Percentiles rank a stretch among this genome's conserved stretches.
Conservation (phyloP, 2,797 vertebrate species). For the Apodemus agrarius region DNA sequence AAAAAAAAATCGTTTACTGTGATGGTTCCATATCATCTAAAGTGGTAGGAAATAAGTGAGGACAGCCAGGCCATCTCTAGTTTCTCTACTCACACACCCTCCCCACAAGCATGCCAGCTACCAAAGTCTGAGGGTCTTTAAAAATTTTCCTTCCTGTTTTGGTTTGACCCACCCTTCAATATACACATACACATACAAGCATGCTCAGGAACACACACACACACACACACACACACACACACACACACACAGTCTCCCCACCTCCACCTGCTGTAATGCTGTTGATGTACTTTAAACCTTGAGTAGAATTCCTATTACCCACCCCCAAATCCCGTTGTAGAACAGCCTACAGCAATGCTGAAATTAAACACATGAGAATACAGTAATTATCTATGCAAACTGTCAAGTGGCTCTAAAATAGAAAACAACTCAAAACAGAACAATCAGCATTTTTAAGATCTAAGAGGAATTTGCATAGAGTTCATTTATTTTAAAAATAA, state of each 20-base stretch:
- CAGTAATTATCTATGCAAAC: conserved; percentile 81
- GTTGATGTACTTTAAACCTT: conserved; percentile 59
- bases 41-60: conserved; percentile 77
- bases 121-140: conserved; percentile 53
- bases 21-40: conserved; percentile 77
- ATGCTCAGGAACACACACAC: too few species aligned
- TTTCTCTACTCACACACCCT: conserved; percentile 60
- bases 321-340: conserved; percentile 14
- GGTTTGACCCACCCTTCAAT: conserved; percentile 55
- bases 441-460: conserved; percentile 69
- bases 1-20: conserved; percentile 51
- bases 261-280: conserved; percentile 68
- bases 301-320: conserved; percentile 19
- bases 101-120: conserved; percentile 45
- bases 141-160: conserved; percentile 54
- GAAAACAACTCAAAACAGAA: conserved; percentile 72
- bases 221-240: background rate
- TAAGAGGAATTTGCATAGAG: conserved; percentile 61
- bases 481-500: conserved; percentile 68
- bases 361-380: conserved; percentile 79
- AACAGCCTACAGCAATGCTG: conserved; percentile 2
- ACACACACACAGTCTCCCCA: background rate
- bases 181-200: background rate
- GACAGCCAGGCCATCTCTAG: conserved; percentile 9
- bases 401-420: conserved; percentile 71